Conservation (phyloP, 2,113 vertebrate species). For the Notarius lentiginosus region DNA sequence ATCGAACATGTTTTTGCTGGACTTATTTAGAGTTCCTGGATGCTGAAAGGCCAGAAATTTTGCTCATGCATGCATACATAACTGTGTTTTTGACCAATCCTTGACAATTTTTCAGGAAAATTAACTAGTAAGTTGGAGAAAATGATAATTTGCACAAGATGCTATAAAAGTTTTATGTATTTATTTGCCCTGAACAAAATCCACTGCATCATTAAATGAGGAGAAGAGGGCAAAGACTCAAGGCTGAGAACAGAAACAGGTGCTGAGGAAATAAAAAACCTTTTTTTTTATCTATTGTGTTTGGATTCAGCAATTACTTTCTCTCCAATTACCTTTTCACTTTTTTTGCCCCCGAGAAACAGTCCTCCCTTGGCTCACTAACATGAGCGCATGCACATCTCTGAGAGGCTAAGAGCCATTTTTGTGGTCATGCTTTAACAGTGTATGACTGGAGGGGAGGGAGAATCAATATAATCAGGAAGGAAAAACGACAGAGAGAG, state of each 20-base stretch:
- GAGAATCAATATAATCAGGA: conserved; percentile 54
- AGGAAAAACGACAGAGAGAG: conserved; percentile 11
- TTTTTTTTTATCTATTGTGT: conserved; percentile 34
- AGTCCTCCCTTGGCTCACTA: background rate
- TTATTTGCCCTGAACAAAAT: conserved; percentile 34
- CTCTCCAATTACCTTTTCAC: conserved; percentile 27
- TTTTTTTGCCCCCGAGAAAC: conserved; percentile 21
- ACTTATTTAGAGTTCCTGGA: background rate
- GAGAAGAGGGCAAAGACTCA: conserved; percentile 8
- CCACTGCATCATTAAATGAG: conserved; percentile 15
- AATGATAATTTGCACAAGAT: conserved; percentile 6
- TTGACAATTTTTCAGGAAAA: conserved; percentile 7
- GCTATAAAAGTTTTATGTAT: conserved; percentile 28
- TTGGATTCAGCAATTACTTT: conserved; percentile 45
- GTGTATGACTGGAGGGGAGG: conserved; percentile 44
- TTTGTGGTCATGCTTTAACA: conserved; percentile 46
- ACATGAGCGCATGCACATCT: conserved; percentile 8
- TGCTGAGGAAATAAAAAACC: conserved; percentile 39
- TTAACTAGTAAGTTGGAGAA: conserved; percentile 4
- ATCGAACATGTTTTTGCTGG: background rate
- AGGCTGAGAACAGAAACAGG: conserved; percentile 35
- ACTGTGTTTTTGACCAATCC: background rate
- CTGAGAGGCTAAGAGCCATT: conserved; percentile 36
- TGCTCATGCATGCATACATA: background rate
- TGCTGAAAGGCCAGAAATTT: background rate